Base-by-base conservation (phyloP, 2,797 vertebrate genomes). In the Sparus aurata region DNA sequence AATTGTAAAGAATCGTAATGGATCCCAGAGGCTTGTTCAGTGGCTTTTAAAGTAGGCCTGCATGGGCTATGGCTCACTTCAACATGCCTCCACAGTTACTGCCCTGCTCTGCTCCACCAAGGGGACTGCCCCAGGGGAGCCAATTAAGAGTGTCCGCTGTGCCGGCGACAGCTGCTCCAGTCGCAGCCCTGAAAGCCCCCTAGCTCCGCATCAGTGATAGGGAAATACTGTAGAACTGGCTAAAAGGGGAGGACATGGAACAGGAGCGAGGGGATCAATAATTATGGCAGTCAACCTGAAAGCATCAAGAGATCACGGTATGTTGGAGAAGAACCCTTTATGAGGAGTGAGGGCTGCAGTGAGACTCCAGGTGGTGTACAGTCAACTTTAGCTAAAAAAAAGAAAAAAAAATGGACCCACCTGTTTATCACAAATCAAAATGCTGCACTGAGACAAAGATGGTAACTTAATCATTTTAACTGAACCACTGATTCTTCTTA, bases 91-190 rank as follows among this genome's bases (percentile, higher is more conserved):
- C 43, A 63, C 73, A 73, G 50, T 73, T 70, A 70, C 57, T 52
- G 76, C 73, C 87, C 81, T 25, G 73, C 76, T 87, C 86, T 73
- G 68, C 80, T 86, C 60, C 69, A 83, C 78, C 82, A 41, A 60
- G 71, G 63, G 85, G 57, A 69, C 55, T 2, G 75, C 80, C 92
- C 81, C 87, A 30, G 55, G 90, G 89, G 90, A 93, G 85, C 87
- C 89, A 93, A 93, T 94, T 93, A 94, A 82, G 80, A 89, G 64
- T 18, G 91, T 77, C 92, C 83, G 12, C 79, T 80, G 85, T 70
- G 77, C 27, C 16, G 57, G 67, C 87, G 90, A 92, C 88, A 92
- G 91, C 88, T 91, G 90, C 90, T 87, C 60, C 69, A 62, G 72
- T 59, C 75, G 2, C 69, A 77, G 79, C 76, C 79, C 16, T 41